Percentiles rank a stretch among this genome's conserved stretches.
Conservation (phyloP, 2,113 vertebrate genomes). For the Strix uralensis region DNA sequence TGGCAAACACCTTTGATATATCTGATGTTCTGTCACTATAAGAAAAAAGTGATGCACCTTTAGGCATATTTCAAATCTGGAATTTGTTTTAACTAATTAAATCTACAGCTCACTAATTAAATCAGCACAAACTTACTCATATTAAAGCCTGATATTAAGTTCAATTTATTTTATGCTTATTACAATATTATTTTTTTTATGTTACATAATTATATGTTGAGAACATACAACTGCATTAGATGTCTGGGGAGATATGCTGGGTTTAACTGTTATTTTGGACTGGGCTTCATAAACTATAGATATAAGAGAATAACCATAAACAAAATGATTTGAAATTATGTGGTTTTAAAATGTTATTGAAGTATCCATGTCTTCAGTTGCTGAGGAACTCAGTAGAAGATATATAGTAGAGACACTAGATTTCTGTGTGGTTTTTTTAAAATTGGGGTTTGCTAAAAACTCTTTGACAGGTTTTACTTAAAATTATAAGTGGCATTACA, state of each 20-base stretch:
- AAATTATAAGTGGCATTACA: neutral
- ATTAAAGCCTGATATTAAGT: neutral
- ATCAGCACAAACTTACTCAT: neutral
- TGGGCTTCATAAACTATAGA: neutral
- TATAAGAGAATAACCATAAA: neutral
- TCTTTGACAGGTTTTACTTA: neutral
- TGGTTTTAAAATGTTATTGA: neutral
- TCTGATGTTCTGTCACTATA: neutral
- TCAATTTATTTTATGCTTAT: neutral
- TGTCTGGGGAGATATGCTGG: neutral
- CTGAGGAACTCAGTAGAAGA: neutral
- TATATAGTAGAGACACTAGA: neutral
- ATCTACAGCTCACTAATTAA: neutral
- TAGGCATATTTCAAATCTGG: neutral
- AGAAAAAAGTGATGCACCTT: neutral
- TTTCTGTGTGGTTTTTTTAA: neutral
- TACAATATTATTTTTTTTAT: neutral
- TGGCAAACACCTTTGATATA: neutral
- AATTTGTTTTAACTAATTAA: neutral
- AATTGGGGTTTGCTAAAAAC: neutral
- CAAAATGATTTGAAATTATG: neutral
- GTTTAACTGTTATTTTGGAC: neutral
- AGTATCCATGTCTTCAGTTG: neutral
- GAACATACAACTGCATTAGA: neutral
- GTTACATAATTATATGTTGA: neutral